Percentiles rank a stretch among this genome's conserved stretches.
These are phyloP conservation scores for Apodemia hepburni DNA, from an alignment of 2,888 invertebrate species.

Conservation along the genomic window DNA sequence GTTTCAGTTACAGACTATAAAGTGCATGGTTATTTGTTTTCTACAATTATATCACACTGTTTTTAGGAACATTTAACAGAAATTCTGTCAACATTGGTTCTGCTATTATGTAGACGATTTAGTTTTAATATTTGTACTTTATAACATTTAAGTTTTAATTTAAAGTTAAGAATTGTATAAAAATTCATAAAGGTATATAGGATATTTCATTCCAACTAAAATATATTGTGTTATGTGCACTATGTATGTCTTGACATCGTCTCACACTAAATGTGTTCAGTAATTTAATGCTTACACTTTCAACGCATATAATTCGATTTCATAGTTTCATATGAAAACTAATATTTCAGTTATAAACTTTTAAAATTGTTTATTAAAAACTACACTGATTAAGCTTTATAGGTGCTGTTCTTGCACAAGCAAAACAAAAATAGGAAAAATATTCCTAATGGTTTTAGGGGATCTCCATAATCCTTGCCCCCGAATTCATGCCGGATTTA, in stretches of 20 bases:
- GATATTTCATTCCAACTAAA: conserved; percentile 5
- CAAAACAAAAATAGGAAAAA: neutral
- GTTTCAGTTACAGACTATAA: conserved; percentile 59
- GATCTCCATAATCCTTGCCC: too few relatives aligned
- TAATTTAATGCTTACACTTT: neutral
- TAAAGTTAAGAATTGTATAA: conserved; percentile 1
- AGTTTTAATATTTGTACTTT: conserved; percentile 8
- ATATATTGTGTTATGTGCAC: conserved; percentile 1
- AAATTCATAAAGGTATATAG: neutral
- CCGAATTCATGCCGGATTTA: too few relatives aligned
- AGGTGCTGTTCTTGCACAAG: conserved; percentile 7
- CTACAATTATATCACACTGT: conserved; percentile 48
- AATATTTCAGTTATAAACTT: neutral
- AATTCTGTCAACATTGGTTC: conserved; percentile 43
- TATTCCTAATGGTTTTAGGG: neutral
- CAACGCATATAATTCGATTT: neutral
- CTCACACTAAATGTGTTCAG: conserved; percentile 9
- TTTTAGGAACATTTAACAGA: conserved; percentile 46
- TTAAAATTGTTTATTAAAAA: neutral
- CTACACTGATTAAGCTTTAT: neutral
- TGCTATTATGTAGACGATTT: conserved; percentile 16
- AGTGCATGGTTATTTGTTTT: conserved; percentile 55
- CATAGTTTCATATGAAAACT: neutral
- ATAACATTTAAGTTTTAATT: neutral
- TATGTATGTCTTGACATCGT: neutral